These are phyloP conservation scores for Oryzias curvinotus DNA, from an alignment of 2,113 vertebrate genomes.

Conservation along the genomic window DNA sequence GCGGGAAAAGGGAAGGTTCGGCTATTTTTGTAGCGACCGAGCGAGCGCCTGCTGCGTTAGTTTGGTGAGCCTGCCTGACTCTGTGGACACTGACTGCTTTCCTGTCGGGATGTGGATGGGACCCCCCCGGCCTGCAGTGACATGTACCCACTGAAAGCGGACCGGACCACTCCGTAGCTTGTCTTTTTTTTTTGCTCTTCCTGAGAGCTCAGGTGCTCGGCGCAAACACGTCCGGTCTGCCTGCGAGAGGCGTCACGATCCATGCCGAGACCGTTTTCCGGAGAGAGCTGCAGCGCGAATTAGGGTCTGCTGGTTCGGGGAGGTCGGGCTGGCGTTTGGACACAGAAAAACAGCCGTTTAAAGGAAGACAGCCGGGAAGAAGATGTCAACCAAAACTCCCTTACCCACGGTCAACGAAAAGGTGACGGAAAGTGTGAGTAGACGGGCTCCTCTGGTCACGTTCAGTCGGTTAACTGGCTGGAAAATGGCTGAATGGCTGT, in stretches of 20 bases:
- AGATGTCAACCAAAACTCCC: slow-evolving; percentile 93
- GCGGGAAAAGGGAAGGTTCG: slow-evolving; percentile 11
- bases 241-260: slow-evolving; percentile 56
- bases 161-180: not conserved
- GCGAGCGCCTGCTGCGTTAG: slow-evolving; percentile 47
- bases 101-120: slow-evolving; percentile 6
- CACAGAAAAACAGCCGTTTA: slow-evolving; percentile 3
- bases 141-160: slow-evolving; percentile 14
- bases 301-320: slow-evolving; percentile 11
- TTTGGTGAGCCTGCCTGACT: slow-evolving; percentile 49
- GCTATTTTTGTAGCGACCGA: slow-evolving; percentile 46
- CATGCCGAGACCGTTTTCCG: slow-evolving; percentile 56
- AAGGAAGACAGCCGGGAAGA: slow-evolving; percentile 49
- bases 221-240: slow-evolving; percentile 56
- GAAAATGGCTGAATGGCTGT: not conserved
- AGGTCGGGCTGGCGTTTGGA: slow-evolving; percentile 22
- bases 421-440: slow-evolving; percentile 93
- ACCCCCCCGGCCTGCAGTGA: slow-evolving; percentile 4
- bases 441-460: not conserved
- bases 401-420: slow-evolving; percentile 94
- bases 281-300: slow-evolving; percentile 42
- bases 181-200: slow-evolving; percentile 10
- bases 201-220: slow-evolving; percentile 25
- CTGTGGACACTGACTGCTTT: slow-evolving; percentile 38
- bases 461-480: not conserved